phyloP scores from a whole-genome alignment of 2,888 invertebrate species.

The Conchocele bisecta region DNA sequence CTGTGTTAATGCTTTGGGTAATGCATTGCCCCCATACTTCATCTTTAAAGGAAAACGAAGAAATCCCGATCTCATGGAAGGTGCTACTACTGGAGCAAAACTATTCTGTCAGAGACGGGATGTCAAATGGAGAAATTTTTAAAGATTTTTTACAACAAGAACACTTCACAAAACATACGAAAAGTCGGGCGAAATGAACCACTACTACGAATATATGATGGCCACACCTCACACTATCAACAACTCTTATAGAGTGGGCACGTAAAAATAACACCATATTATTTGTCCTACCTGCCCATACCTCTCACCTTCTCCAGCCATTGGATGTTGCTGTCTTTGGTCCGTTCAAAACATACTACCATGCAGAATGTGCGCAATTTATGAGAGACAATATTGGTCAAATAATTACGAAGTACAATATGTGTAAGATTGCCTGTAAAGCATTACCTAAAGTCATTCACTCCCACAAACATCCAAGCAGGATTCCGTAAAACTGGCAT shows the following conservation, averaged over 20 bases:
- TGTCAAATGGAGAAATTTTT: no score
- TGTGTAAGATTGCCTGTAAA: neutral
- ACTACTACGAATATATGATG: constrained; percentile 24
- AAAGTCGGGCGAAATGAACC: neutral
- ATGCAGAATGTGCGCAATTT: constrained; percentile 18
- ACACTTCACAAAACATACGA: no score
- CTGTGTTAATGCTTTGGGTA: no score
- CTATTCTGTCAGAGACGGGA: no score
- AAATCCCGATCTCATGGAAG: constrained; percentile 15
- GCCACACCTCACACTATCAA: constrained; percentile 21
- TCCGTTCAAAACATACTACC: constrained; percentile 30
- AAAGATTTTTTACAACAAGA: no score
- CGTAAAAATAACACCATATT: constrained; percentile 8
- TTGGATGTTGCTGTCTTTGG: constrained; percentile 25
- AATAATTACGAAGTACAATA: constrained; percentile 13
- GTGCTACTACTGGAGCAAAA: constrained; percentile 1
- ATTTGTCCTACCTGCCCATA: constrained; percentile 30
- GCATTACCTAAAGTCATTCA: neutral
- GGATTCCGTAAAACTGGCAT: neutral
- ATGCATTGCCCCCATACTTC: constrained; percentile 29
- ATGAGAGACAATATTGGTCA: constrained; percentile 17
- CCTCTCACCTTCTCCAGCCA: constrained; percentile 30
- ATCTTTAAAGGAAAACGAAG: constrained; percentile 28
- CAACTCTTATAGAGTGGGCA: constrained; percentile 16
- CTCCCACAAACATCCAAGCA: neutral